These are phyloP conservation scores for Endomychus coccineus DNA, from an alignment of 2,888 invertebrate genomes.

Conservation along the genomic window DNA sequence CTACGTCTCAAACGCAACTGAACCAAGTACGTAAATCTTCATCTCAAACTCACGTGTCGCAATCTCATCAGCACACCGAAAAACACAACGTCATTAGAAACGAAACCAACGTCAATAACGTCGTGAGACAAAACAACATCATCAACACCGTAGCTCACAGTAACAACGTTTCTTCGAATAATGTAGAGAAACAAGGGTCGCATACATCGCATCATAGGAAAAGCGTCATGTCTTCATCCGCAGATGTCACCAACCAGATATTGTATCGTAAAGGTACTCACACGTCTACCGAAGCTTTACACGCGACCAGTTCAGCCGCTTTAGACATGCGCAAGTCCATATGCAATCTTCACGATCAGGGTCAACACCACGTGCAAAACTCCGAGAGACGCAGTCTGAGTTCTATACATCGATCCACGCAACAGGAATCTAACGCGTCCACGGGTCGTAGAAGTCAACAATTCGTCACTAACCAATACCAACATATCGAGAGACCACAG, in stretches of 20 bases:
- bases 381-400: constrained; percentile 71
- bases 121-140: constrained; percentile 1
- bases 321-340: constrained; percentile 76
- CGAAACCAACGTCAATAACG: constrained; percentile 10
- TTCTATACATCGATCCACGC: constrained; percentile 64
- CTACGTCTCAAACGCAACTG: constrained; percentile 34
- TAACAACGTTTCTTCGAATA: no score
- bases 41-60: constrained; percentile 1
- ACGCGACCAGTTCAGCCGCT: constrained; percentile 65
- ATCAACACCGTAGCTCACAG: constrained; percentile 17
- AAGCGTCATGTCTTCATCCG: constrained; percentile 65
- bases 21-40: constrained; percentile 3
- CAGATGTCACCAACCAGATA: constrained; percentile 69
- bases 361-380: constrained; percentile 61
- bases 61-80: constrained; percentile 3
- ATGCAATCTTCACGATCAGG: constrained; percentile 68
- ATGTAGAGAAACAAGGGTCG: constrained; percentile 15
- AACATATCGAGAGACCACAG: constrained; percentile 53
- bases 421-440: constrained; percentile 44
- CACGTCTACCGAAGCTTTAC: constrained; percentile 63
- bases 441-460: constrained; percentile 48
- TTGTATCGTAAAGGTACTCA: constrained; percentile 67
- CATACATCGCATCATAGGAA: constrained; percentile 59
- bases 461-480: constrained; percentile 37
- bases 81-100: constrained; percentile 9